These are phyloP conservation scores for Eulithis prunata DNA, from an alignment of 2,888 invertebrate genomes.

Conservation along the genomic window DNA sequence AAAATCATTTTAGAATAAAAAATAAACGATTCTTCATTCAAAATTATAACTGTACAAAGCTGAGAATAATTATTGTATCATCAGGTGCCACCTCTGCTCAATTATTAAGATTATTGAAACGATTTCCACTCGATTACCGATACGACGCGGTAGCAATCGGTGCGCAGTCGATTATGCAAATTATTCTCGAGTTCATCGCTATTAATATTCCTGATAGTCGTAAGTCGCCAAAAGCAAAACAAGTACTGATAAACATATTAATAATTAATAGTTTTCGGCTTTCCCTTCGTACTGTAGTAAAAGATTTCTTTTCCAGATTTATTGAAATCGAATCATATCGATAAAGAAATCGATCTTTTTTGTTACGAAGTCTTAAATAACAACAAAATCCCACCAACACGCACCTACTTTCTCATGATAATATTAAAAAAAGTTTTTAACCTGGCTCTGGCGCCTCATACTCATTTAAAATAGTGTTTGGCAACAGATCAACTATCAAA, in stretches of 20 bases:
- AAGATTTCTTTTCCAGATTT: too few species aligned
- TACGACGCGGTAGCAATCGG: conserved; percentile 16
- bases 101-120: conserved; percentile 12
- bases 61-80: background rate
- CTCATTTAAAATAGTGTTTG: background rate
- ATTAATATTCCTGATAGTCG: too few species aligned
- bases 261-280: background rate
- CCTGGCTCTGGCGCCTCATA: background rate
- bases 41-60: background rate
- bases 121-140: conserved; percentile 13
- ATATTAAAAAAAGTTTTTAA: too few species aligned
- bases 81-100: background rate
- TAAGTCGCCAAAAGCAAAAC: too few species aligned
- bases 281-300: too few species aligned
- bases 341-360: too few species aligned
- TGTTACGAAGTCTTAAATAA: too few species aligned
- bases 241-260: background rate
- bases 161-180: conserved; percentile 25
- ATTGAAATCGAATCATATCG: too few species aligned
- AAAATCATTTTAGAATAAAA: too few species aligned
- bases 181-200: conserved; percentile 23
- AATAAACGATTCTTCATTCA: too few species aligned
- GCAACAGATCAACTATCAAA: background rate
- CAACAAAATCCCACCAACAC: too few species aligned
- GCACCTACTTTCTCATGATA: too few species aligned